These are phyloP conservation scores for Cataglyphis cursor DNA, from an alignment of 2,888 invertebrate species.

Conservation along the genomic window DNA sequence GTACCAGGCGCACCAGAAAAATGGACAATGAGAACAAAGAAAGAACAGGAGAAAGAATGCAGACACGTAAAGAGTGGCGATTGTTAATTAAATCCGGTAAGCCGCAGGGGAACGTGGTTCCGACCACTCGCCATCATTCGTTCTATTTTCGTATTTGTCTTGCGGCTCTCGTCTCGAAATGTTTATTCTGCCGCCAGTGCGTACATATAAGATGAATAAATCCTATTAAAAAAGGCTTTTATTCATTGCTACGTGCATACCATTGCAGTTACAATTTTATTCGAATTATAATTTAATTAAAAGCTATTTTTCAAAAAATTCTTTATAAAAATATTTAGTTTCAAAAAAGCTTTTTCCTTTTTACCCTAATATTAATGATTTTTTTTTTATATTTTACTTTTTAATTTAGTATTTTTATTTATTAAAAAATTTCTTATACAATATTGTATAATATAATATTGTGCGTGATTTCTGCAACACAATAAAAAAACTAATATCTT, in stretches of 20 bases:
- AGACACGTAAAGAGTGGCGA: slow-evolving; percentile 80
- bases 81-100: slow-evolving; percentile 83
- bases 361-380: not conserved
- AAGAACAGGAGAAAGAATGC: slow-evolving; percentile 58
- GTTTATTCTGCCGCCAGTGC: slow-evolving; percentile 64
- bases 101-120: slow-evolving; percentile 67
- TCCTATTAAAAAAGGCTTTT: slow-evolving; percentile 28
- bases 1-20: slow-evolving; percentile 36
- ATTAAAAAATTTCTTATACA: not conserved
- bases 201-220: slow-evolving; percentile 43
- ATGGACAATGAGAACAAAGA: slow-evolving; percentile 35
- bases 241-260: slow-evolving; percentile 3
- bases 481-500: slow-evolving; percentile 3
- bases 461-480: not conserved
- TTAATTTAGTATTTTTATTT: not conserved
- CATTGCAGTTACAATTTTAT: slow-evolving; percentile 5
- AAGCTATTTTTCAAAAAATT: not conserved
- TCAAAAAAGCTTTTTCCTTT: not conserved
- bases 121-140: slow-evolving; percentile 67
- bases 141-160: slow-evolving; percentile 73
- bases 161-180: slow-evolving; percentile 70
- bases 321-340: not conserved
- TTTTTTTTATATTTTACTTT: not conserved
- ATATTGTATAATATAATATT: not conserved
- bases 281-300: slow-evolving; percentile 17